phyloP scores from a whole-genome alignment of 2,113 vertebrate species.

The Galemys pyrenaicus region DNA sequence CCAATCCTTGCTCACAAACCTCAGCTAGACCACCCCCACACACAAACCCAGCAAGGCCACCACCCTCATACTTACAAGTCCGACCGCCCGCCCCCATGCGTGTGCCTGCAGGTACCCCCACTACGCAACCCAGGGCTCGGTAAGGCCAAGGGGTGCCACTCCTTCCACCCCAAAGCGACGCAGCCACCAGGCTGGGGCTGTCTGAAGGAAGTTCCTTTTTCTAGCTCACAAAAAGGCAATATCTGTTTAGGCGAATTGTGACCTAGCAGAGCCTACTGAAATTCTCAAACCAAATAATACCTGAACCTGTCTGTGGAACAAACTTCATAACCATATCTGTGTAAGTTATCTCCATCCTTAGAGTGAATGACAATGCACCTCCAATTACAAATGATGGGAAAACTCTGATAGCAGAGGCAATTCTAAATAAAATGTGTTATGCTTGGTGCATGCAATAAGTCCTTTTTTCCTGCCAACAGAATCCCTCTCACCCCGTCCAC shows the following conservation, averaged over 20 bases:
- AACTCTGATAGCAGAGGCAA: not conserved
- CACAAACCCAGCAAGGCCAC: not conserved
- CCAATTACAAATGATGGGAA: not conserved
- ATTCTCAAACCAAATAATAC: not conserved
- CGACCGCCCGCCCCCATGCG: not conserved
- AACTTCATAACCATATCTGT: not conserved
- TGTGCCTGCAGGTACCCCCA: not conserved
- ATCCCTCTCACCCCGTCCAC: not conserved
- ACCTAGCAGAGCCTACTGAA: not conserved
- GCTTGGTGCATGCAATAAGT: not conserved
- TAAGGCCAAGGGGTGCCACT: not conserved
- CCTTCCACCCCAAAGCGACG: no score
- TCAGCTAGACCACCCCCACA: not conserved
- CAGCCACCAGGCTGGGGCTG: not conserved
- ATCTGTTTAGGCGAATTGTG: not conserved
- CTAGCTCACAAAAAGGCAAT: not conserved
- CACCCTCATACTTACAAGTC: not conserved
- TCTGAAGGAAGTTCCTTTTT: not conserved
- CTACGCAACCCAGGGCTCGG: not conserved
- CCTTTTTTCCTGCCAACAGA: not conserved
- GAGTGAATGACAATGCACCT: not conserved
- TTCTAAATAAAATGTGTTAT: not conserved
- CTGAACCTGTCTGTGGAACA: not conserved
- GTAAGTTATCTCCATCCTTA: not conserved
- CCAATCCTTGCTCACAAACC: not conserved